Evolutionary conservation across 2,888 invertebrate genomes (phyloP), one percentile per base, ranked within the genome.

Genomic region (Griposia aprilina): DNA sequence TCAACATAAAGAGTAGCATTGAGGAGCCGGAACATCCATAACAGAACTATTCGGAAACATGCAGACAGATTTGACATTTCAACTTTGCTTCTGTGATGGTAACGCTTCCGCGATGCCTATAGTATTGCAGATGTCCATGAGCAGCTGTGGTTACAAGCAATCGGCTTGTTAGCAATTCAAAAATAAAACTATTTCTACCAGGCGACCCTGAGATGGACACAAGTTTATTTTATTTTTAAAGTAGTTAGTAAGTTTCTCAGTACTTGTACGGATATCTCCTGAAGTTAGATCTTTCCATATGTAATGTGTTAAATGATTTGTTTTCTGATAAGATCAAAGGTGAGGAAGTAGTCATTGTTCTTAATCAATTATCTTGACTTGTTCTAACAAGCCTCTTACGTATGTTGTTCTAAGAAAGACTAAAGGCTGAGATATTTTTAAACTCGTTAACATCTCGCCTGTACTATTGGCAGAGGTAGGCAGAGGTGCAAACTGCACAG

Each of bases 291-390:
- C 0, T 41, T 11, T n/a, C 60, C 60, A 67, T 63, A 68, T 63
- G 68, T 10, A 55, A 68, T 52, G 15, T 45, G n/a, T 83, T 78
- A 20, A 30, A 67, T 50, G 41, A n/a, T 80, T 80, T 78, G 60
- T 52, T 80, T 65, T 30, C 36, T 52, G 1, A 45, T 8, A 6
- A n/a, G 57, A 80, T 80, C 84, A 80, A 83, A 80, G 84, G 41
- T n/a, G 20, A 48, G 30, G n/a, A 66, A 65, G 79, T 50, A 65
- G 20, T 57, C 20, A 10, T 41, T 63, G 78, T 62, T 67, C 36
- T 80, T 30, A 41, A 4, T 62, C 66, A 76, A 60, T 67, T 76
- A 76, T 26, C 26, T 52, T 66, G 59, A 26, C 3, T 59, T 23
- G 30, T 48, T 4, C 1, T 67, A 26, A 15, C 36, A 8, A 50